These are phyloP conservation scores for Lepisosteus oculatus DNA, from an alignment of 2,113 vertebrate genomes.

Conservation along the genomic window DNA sequence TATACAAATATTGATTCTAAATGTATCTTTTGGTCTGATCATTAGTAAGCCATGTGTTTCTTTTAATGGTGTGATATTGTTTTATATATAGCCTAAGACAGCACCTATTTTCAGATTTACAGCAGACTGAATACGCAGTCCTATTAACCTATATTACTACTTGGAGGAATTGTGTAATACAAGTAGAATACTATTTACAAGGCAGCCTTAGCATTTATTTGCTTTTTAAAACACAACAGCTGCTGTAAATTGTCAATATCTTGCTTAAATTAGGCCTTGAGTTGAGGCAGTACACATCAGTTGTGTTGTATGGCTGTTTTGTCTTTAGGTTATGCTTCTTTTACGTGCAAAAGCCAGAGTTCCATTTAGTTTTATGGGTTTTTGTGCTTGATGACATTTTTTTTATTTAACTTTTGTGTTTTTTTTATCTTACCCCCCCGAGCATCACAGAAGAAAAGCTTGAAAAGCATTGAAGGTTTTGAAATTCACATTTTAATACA, in stretches of 20 bases:
- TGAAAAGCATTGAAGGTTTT: too few species aligned
- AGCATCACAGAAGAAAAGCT: too few species aligned
- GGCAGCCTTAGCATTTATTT: neutral
- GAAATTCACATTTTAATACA: too few species aligned
- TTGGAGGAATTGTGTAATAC: too few species aligned
- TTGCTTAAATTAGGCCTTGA: neutral
- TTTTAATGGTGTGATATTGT: neutral
- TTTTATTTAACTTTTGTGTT: too few species aligned
- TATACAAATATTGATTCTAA: too few species aligned
- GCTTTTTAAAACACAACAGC: neutral
- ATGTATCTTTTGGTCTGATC: slow-evolving; percentile 3
- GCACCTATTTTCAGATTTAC: neutral
- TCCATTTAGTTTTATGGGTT: too few species aligned
- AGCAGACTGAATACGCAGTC: neutral
- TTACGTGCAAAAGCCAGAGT: too few species aligned
- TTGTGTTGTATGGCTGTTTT: neutral
- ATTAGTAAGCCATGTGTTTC: neutral
- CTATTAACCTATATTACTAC: too few species aligned
- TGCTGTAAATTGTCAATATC: neutral
- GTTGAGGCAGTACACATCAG: neutral
- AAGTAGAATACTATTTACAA: neutral
- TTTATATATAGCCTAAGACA: neutral
- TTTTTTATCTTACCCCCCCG: too few species aligned
- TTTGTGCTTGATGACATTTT: too few species aligned
- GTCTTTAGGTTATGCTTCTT: neutral